Percentiles rank a stretch among this genome's conserved stretches.
phyloP scores from a whole-genome alignment of 2,797 vertebrate species.

The Argya squamiceps region DNA sequence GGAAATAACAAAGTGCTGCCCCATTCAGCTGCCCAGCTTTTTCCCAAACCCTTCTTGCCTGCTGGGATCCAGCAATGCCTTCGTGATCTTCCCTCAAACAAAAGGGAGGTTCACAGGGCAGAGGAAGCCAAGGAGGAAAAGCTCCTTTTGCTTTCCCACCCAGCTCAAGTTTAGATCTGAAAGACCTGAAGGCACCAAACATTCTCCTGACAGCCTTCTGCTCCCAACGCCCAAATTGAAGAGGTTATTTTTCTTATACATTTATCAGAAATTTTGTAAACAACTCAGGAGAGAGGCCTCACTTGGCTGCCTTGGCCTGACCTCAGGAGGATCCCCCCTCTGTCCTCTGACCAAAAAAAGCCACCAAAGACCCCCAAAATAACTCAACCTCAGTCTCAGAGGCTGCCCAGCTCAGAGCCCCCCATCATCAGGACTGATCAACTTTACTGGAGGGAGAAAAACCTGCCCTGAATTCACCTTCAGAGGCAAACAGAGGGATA shows the following conservation, averaged over 20 bases:
- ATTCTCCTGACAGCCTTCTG: neutral
- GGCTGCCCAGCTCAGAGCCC: neutral
- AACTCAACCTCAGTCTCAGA: neutral
- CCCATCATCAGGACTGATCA: accelerated
- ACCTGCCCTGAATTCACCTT: neutral
- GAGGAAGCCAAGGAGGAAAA: constrained; percentile 9
- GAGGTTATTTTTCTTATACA: neutral
- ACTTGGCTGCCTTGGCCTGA: neutral
- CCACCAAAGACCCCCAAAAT: neutral
- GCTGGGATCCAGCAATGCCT: neutral
- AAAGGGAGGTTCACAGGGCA: neutral
- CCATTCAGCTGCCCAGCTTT: neutral
- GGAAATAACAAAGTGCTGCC: constrained; percentile 57
- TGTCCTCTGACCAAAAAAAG: neutral
- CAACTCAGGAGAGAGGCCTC: neutral
- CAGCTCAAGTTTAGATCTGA: neutral
- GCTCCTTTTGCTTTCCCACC: neutral
- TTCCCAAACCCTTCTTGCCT: neutral
- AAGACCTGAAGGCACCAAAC: neutral
- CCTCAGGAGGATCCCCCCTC: neutral
- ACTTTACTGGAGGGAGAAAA: neutral
- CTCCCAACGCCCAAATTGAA: neutral
- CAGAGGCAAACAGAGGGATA: neutral
- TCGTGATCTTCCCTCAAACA: neutral
- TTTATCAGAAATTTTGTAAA: neutral